phyloP scores from a whole-genome alignment of 2,113 vertebrate genomes.

The Theristicus caerulescens region DNA sequence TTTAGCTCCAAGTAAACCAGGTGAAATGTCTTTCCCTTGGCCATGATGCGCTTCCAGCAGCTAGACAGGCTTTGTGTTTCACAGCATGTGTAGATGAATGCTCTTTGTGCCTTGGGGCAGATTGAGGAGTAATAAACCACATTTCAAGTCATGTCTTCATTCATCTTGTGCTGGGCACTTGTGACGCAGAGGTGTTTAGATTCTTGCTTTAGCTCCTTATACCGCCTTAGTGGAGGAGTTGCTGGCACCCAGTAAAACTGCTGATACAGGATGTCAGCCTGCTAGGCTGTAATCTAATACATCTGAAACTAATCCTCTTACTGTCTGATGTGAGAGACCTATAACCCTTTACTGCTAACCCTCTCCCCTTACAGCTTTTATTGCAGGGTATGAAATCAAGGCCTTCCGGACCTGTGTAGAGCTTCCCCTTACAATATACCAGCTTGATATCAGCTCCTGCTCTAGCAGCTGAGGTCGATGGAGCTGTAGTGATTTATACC shows the following conservation, averaged over 20 bases:
- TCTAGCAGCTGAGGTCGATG: neutral
- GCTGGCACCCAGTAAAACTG: conserved; percentile 31
- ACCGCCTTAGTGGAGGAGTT: neutral
- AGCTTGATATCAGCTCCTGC: neutral
- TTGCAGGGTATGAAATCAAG: neutral
- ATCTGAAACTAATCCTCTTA: conserved; percentile 55
- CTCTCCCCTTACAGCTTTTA: conserved; percentile 30
- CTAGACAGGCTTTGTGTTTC: neutral
- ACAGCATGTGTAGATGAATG: neutral
- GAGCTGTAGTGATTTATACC: neutral
- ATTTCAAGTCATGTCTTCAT: conserved; percentile 12
- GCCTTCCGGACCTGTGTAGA: neutral
- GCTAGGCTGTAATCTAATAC: conserved; percentile 64
- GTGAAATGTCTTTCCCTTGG: neutral
- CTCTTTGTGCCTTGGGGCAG: neutral
- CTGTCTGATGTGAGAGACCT: conserved; percentile 5
- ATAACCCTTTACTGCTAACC: neutral
- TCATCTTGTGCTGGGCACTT: conserved; percentile 22
- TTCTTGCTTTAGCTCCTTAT: conserved; percentile 6
- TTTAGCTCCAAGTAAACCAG: neutral
- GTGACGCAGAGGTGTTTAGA: conserved; percentile 30
- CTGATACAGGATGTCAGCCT: conserved; percentile 54
- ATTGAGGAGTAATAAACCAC: neutral
- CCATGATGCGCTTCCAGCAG: neutral
- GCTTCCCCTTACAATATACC: neutral